Percentiles rank a stretch among this genome's conserved stretches.
These are phyloP conservation scores for Pleuronectes platessa DNA, from an alignment of 2,113 vertebrate genomes.

Conservation along the genomic window DNA sequence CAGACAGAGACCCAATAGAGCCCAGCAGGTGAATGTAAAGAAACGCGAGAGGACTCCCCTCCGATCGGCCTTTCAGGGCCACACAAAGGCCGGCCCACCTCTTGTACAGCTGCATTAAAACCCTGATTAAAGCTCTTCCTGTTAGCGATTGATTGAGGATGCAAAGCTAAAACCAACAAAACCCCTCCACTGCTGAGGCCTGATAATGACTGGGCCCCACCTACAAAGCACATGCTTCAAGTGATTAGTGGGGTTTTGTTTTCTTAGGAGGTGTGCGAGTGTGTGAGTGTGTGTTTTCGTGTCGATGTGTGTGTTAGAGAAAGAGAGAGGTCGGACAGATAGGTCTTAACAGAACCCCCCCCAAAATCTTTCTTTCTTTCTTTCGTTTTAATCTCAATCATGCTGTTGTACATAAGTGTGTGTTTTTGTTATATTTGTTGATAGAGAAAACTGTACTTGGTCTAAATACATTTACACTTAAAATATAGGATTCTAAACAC, in stretches of 20 bases:
- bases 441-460: no score
- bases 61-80: constrained; percentile 85
- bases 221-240: constrained; percentile 78
- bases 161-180: constrained; percentile 94
- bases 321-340: constrained; percentile 54
- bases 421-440: no score
- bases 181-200: constrained; percentile 73
- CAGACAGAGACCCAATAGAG: constrained; percentile 96
- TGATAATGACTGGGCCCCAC: constrained; percentile 74
- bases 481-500: no score
- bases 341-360: no score
- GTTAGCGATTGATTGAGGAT: constrained; percentile 91
- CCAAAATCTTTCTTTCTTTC: constrained; percentile 37
- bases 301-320: constrained; percentile 32
- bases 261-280: constrained; percentile 70
- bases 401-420: background rate
- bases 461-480: no score
- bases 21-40: constrained; percentile 99
- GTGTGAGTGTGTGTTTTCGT: constrained; percentile 38
- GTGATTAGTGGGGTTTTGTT: constrained; percentile 79
- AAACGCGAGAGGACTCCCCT: constrained; percentile 89
- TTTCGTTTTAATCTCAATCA: constrained; percentile 11
- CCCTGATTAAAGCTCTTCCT: constrained; percentile 94
- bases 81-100: constrained; percentile 88
- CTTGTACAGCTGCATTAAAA: constrained; percentile 91